These are phyloP conservation scores for Ptychoptera albimana DNA, from an alignment of 2,888 invertebrate genomes.

Conservation along the genomic window DNA sequence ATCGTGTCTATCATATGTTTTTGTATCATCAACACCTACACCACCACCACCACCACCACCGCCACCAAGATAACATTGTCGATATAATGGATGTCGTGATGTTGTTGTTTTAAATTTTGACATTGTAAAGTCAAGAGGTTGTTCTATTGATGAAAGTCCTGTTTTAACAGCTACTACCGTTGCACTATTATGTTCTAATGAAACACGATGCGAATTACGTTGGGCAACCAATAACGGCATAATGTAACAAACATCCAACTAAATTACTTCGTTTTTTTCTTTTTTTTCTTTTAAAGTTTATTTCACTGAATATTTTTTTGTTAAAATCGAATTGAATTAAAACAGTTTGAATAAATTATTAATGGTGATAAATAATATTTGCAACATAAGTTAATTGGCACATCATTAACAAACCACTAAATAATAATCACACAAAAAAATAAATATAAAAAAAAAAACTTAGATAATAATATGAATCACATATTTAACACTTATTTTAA, in stretches of 20 bases:
- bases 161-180: neutral
- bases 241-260: conserved; percentile 6
- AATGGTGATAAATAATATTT: too few species aligned
- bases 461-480: too few species aligned
- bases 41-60: too few species aligned
- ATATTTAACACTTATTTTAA: too few species aligned
- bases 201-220: conserved; percentile 12
- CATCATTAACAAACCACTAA: too few species aligned
- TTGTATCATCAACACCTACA: neutral
- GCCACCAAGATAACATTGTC: conserved; percentile 7
- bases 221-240: conserved; percentile 15
- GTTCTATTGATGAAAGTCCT: conserved; percentile 5
- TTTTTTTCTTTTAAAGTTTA: neutral
- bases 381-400: too few species aligned
- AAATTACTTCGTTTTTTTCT: conserved; percentile 1
- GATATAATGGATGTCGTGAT: conserved; percentile 9
- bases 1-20: conserved; percentile 7
- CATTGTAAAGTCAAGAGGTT: conserved; percentile 15
- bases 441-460: too few species aligned
- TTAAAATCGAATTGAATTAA: too few species aligned
- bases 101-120: conserved; percentile 13
- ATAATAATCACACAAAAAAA: too few species aligned
- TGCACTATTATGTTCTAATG: conserved; percentile 4
- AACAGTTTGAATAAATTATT: too few species aligned
- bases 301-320: neutral